These are phyloP conservation scores for Halcyon badia DNA, from an alignment of 2,797 vertebrate genomes.

Conservation along the genomic window DNA sequence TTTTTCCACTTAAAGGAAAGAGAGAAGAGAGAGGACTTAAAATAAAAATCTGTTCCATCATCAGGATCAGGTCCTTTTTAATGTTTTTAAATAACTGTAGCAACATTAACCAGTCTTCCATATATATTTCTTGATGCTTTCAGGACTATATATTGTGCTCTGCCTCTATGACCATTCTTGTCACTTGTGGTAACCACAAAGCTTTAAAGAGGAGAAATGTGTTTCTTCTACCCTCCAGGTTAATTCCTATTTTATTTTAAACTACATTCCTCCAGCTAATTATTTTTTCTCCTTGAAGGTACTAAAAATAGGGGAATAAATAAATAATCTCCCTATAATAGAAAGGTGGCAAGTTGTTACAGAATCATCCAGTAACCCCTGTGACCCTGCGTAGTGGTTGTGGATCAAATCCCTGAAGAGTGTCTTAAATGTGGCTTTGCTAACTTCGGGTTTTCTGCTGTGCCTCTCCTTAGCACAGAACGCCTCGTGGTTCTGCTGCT, in stretches of 20 bases:
- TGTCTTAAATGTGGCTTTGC: neutral
- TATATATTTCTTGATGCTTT: neutral
- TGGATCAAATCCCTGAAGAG: neutral
- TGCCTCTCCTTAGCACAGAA: neutral
- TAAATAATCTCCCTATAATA: neutral
- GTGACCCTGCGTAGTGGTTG: neutral
- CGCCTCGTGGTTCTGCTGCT: neutral
- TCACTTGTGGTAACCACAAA: neutral
- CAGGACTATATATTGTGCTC: neutral
- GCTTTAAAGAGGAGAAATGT: neutral
- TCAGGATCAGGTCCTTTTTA: neutral
- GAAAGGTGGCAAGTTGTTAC: neutral
- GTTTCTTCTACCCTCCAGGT: neutral
- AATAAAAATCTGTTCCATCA: accelerated
- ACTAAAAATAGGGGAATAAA: neutral
- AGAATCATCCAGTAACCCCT: neutral
- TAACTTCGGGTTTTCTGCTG: neutral
- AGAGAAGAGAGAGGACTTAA: neutral
- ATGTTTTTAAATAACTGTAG: neutral
- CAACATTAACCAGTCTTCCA: neutral
- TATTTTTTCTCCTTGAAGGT: neutral
- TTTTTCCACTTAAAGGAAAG: neutral
- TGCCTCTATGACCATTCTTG: neutral
- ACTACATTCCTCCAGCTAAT: neutral
- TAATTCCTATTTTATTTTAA: neutral